Evolutionary conservation across 2,113 vertebrate species (phyloP).

Genomic region (Thymallus thymallus): DNA sequence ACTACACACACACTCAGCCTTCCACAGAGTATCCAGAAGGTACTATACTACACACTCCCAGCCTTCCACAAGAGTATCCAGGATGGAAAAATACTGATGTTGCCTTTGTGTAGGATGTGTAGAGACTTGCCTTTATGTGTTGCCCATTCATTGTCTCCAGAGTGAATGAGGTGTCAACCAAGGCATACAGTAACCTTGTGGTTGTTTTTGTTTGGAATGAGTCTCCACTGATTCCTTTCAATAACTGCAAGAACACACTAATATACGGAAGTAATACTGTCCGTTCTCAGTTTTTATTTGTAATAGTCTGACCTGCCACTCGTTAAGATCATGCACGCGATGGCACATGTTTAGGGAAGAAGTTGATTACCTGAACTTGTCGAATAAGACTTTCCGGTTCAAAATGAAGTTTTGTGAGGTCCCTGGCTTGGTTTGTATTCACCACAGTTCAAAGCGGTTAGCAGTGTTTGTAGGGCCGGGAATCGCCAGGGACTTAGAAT

Average conservation of each 20-base stretch:
- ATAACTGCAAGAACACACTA: neutral
- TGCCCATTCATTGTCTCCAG: constrained; percentile 4
- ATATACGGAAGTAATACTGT: neutral
- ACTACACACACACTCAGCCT: neutral
- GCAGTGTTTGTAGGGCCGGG: too few relatives aligned
- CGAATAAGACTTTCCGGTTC: too few relatives aligned
- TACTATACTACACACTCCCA: constrained; percentile 20
- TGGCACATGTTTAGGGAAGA: too few relatives aligned
- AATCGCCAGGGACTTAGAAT: too few relatives aligned
- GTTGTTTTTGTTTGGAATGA: neutral
- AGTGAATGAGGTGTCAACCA: constrained; percentile 11
- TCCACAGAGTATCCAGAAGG: constrained; percentile 70
- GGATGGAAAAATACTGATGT: neutral
- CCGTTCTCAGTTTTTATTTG: neutral
- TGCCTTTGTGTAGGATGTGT: too few relatives aligned
- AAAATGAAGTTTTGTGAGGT: too few relatives aligned
- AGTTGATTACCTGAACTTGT: too few relatives aligned
- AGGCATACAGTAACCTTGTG: constrained; percentile 5
- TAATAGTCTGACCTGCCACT: neutral
- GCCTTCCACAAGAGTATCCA: neutral
- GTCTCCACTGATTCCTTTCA: neutral
- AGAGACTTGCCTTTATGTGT: constrained; percentile 11
- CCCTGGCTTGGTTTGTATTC: too few relatives aligned
- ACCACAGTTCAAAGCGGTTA: too few relatives aligned
- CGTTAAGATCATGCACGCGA: too few relatives aligned